These are phyloP conservation scores for Aleiodes testaceus DNA, from an alignment of 2,888 invertebrate species.

Conservation along the genomic window DNA sequence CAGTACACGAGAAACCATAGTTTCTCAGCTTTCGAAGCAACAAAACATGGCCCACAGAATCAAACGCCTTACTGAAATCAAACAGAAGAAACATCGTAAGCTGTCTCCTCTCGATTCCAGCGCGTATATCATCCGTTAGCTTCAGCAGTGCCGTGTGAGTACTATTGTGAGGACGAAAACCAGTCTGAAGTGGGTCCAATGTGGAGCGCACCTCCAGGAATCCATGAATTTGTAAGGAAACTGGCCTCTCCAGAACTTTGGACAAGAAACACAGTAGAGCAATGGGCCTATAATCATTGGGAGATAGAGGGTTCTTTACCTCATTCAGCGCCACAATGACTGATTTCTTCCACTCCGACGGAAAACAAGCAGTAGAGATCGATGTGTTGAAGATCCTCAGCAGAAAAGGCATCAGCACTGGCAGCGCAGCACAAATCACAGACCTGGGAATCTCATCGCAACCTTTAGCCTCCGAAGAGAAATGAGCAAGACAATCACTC, in stretches of 20 bases:
- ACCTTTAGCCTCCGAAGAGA: background rate
- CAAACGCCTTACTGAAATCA: conserved; percentile 8
- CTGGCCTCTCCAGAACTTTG: background rate
- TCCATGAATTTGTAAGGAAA: background rate
- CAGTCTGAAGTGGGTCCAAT: background rate
- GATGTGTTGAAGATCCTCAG: background rate
- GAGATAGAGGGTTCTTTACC: background rate
- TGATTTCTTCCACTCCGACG: background rate
- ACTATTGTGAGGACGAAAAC: background rate
- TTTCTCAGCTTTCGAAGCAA: background rate
- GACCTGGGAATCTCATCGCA: background rate
- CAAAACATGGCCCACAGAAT: background rate
- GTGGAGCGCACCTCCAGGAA: background rate
- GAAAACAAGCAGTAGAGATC: background rate
- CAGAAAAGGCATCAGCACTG: conserved; percentile 1
- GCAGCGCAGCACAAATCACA: background rate
- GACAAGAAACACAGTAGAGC: background rate
- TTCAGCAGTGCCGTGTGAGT: background rate
- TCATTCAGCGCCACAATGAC: background rate
- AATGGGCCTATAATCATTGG: background rate
- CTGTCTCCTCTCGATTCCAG: background rate
- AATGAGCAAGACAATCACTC: background rate
- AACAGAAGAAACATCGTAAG: background rate
- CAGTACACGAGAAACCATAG: background rate
- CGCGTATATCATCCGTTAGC: background rate